Base-by-base conservation (phyloP, 2,113 vertebrate genomes). In the Eonycteris spelaea region DNA sequence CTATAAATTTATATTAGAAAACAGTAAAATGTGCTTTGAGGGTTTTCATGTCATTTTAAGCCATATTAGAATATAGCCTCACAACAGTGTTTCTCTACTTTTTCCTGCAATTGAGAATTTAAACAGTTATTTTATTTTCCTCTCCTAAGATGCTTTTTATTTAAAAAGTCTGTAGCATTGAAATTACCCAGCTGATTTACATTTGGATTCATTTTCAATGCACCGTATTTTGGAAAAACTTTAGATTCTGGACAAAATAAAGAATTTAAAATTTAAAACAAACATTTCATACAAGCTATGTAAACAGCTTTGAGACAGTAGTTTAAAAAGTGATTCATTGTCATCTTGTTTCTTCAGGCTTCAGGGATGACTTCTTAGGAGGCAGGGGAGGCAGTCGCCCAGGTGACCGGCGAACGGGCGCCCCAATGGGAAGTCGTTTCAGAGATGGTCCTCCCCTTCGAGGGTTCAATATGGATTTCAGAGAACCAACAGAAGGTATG, bases 401-500 rank as follows among this genome's bases (percentile, higher is more conserved):
- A 0, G 98, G 99, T 0, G 99, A 99, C 90, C 98, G 99, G 96
- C 98, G 99, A 97, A 99, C 99, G 40, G 98, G 98, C 0, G 98
- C 98, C 57, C 98, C 98, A 0, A 98, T 98, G 98, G 98, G 98
- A 8, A 92, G 99, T 33, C 99, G 99, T 94, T 99, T 98, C 98
- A 98, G 99, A 98, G 99, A 99, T 0, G 99, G 98, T 59, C 99
- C 99, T 78, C 99, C 99, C 45, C 98, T 99, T 2, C 99, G 99
- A 2, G 99, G 98, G 7, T 98, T 98, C 97, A 95, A 97, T 75
- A 98, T 99, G 98, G 99, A 99, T 98, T 99, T 99, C 98, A 99
- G 99, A 99, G 99, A 99, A 99, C 99, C 99, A 13, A 99, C 99
- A 99, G 99, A 99, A 98, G 99, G 99, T 99, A 98, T 0, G 91